Conservation (phyloP, 2,113 vertebrate genomes). For the Cephalopholis sonnerati region DNA sequence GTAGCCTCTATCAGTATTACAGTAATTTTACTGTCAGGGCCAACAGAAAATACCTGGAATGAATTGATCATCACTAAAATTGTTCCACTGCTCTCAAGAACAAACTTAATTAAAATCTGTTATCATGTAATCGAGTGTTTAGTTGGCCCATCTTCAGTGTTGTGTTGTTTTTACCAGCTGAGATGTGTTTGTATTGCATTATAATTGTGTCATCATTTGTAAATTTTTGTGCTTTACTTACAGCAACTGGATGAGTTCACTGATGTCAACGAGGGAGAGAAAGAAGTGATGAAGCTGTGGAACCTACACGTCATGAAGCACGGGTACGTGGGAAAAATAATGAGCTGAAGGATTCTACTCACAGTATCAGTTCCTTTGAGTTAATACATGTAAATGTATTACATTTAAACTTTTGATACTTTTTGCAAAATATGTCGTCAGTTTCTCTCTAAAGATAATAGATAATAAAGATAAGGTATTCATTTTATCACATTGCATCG, state of each 20-base stretch:
- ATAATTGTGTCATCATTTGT: not conserved
- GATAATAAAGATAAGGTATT: too few species aligned
- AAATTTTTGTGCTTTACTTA: not conserved
- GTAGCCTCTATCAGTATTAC: not conserved
- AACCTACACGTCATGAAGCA: slow-evolving; percentile 99
- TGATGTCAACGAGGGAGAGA: slow-evolving; percentile 98
- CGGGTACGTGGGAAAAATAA: slow-evolving; percentile 84
- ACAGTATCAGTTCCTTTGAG: too few species aligned
- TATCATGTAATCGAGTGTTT: not conserved
- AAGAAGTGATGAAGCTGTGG: slow-evolving; percentile 99
- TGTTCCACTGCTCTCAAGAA: not conserved
- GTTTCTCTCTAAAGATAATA: too few species aligned
- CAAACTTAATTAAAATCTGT: not conserved
- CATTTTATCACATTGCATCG: too few species aligned
- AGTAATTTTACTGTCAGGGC: not conserved
- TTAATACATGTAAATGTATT: too few species aligned
- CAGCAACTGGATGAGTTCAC: slow-evolving; percentile 99
- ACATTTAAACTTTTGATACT: too few species aligned
- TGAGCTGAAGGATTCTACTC: too few species aligned
- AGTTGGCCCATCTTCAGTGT: not conserved
- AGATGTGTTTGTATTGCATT: not conserved
- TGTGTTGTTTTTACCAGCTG: not conserved
- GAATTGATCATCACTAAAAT: not conserved
- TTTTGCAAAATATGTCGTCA: too few species aligned
- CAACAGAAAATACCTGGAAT: not conserved